phyloP scores from a whole-genome alignment of 2,797 vertebrate genomes.

The Acanthurus lineatus region DNA sequence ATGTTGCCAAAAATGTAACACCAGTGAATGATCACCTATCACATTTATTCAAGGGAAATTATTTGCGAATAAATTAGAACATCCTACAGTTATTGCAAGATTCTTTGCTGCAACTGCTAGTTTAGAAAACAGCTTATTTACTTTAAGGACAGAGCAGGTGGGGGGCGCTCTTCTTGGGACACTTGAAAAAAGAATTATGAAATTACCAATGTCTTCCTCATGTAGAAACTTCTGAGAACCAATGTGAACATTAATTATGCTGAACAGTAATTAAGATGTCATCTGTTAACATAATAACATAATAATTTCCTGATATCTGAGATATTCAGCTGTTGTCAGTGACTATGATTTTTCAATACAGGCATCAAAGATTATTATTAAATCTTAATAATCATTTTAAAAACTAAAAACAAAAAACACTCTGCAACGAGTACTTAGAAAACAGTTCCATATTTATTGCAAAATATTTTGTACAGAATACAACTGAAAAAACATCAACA shows the following conservation, averaged over 20 bases:
- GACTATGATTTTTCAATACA: neutral
- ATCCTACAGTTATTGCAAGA: neutral
- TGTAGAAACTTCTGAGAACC: no score
- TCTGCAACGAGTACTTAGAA: constrained; percentile 76
- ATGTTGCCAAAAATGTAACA: neutral
- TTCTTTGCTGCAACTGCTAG: neutral
- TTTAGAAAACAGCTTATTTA: neutral
- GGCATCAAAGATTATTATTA: neutral
- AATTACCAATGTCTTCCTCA: neutral
- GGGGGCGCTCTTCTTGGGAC: neutral
- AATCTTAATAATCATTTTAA: no score
- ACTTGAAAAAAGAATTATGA: neutral
- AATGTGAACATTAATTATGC: neutral
- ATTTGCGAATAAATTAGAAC: neutral
- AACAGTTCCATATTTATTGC: constrained; percentile 90
- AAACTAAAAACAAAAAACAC: neutral
- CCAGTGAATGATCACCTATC: neutral
- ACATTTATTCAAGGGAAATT: neutral
- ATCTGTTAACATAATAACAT: neutral
- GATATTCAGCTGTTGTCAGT: neutral
- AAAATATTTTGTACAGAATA: constrained; percentile 91
- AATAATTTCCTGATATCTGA: neutral
- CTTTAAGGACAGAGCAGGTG: neutral
- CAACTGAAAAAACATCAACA: constrained; percentile 85
- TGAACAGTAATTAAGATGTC: neutral